phyloP scores from a whole-genome alignment of 2,888 invertebrate species.

The Salpingus planirostris region DNA sequence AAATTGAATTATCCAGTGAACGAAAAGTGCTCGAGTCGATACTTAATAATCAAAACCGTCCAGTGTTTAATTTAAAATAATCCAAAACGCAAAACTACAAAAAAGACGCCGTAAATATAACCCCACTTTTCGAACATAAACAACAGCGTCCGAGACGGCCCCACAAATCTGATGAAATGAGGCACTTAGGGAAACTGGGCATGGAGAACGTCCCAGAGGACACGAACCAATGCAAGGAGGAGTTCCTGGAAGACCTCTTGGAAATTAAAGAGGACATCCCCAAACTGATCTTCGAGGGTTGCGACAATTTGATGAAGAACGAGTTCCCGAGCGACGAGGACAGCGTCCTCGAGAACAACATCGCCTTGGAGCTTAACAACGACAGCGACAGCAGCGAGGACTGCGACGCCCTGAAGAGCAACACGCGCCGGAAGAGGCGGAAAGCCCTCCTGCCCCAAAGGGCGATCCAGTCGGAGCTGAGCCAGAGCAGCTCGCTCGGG shows the following conservation, averaged over 20 bases:
- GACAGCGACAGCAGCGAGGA: constrained; percentile 22
- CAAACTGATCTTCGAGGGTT: constrained; percentile 17
- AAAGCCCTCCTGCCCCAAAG: constrained; percentile 34
- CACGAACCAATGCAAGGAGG: neutral
- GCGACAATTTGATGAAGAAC: constrained; percentile 16
- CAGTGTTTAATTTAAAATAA: too few species aligned
- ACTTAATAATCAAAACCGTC: too few species aligned
- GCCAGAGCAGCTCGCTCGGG: constrained; percentile 22
- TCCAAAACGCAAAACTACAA: too few species aligned
- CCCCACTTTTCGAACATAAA: constrained; percentile 6
- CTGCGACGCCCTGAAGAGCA: constrained; percentile 7
- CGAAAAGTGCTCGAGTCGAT: too few species aligned
- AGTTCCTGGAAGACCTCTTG: constrained; percentile 8
- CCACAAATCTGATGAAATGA: too few species aligned
- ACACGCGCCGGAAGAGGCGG: constrained; percentile 28
- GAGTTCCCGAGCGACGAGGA: constrained; percentile 23
- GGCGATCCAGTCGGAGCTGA: constrained; percentile 28
- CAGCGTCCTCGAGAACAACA: constrained; percentile 15
- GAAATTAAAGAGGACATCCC: constrained; percentile 25
- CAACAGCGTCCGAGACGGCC: constrained; percentile 4
- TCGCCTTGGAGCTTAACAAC: constrained; percentile 18
- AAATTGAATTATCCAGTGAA: too few species aligned
- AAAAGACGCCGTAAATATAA: constrained; percentile 5
- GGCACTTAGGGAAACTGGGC: constrained; percentile 6
- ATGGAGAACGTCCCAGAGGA: neutral